Percentiles rank a stretch among this genome's conserved stretches.
These are phyloP conservation scores for Diadegma fenestrale DNA, from an alignment of 2,888 invertebrate genomes.

Conservation along the genomic window DNA sequence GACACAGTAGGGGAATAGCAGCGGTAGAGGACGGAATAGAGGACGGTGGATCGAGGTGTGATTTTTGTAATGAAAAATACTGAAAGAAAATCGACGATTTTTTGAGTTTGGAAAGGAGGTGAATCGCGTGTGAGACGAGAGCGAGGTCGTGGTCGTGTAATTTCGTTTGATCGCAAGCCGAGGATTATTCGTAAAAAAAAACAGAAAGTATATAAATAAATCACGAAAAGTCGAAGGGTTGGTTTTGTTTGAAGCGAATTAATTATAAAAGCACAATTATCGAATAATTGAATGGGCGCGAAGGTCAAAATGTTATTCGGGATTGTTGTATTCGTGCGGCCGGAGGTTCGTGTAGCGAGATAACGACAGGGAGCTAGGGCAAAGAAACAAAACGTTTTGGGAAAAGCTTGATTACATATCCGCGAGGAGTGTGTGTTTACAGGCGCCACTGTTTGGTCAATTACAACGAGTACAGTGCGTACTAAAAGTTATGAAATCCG, in stretches of 20 bases:
- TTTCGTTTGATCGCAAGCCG: not conserved
- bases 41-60: not conserved
- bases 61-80: not conserved
- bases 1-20: constrained; percentile 47
- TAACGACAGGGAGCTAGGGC: not conserved
- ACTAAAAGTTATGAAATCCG: constrained; percentile 20
- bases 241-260: not conserved
- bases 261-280: not conserved
- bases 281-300: not conserved
- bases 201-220: not conserved
- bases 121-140: constrained; percentile 52
- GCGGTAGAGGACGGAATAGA: constrained; percentile 4
- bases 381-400: not conserved
- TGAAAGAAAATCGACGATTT: not conserved
- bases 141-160: constrained; percentile 10
- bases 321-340: not conserved
- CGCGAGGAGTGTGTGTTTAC: constrained; percentile 1
- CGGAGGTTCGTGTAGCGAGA: not conserved
- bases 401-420: not conserved
- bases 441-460: too few relatives aligned
- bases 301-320: not conserved
- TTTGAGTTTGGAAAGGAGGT: constrained; percentile 44
- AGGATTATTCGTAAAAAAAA: not conserved
- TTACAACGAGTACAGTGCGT: constrained; percentile 7
- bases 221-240: not conserved